Evolutionary conservation across 1,140 invertebrate genomes (phyloP).

Genomic region (Chymomyza costata): DNA sequence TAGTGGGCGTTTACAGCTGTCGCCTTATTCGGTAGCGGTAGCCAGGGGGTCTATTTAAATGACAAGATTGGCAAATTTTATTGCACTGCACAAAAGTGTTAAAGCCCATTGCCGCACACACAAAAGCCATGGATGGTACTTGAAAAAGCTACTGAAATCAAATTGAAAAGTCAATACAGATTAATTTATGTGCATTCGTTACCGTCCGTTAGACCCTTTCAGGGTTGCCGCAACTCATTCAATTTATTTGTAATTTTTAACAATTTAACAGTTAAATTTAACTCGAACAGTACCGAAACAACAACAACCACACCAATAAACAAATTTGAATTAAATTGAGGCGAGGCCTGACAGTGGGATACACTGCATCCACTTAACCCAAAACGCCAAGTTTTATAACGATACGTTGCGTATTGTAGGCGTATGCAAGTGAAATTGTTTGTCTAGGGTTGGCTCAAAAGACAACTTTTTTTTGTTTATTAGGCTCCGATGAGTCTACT

Average conservation of each 20-base stretch:
- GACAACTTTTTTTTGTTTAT: too few relatives aligned
- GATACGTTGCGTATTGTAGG: too few relatives aligned
- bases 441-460: too few relatives aligned
- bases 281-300: constrained; percentile 7
- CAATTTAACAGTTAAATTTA: constrained; percentile 52
- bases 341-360: too few relatives aligned
- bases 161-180: constrained; percentile 69
- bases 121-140: constrained; percentile 33
- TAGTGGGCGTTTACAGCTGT: constrained; percentile 18
- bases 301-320: constrained; percentile 17
- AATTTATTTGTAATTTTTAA: constrained; percentile 71
- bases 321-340: too few relatives aligned
- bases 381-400: too few relatives aligned
- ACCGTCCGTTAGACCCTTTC: constrained; percentile 13
- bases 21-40: background rate
- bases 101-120: constrained; percentile 1
- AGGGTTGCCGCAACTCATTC: constrained; percentile 35
- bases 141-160: constrained; percentile 63
- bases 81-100: background rate
- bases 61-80: background rate
- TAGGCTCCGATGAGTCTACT: too few relatives aligned
- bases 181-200: constrained; percentile 42
- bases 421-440: too few relatives aligned
- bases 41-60: too few relatives aligned
- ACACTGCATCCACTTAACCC: too few relatives aligned